Base-by-base conservation (phyloP, 2,888 invertebrate species). In the Sipha maydis region DNA sequence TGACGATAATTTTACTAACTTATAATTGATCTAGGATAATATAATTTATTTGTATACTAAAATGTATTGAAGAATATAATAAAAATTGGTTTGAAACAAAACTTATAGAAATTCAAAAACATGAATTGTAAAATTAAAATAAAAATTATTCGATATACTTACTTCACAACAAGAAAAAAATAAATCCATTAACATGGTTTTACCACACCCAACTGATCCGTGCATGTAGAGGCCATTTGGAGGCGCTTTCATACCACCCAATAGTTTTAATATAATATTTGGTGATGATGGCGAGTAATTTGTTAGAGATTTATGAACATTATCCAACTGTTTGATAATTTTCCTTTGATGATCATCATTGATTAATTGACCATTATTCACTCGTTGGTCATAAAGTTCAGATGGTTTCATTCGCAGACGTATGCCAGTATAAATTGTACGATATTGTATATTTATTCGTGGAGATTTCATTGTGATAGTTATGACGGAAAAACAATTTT, bases 151-250 rank as follows among this genome's bases (percentile, higher is more conserved):
- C 38, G 9, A 11, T n/a, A 17, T 17, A 82, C 69, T 88, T 91
- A 94, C 93, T 90, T 93, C 92, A 92, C 95, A 95, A 91, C 95
- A 94, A 91, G 97, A 95, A 93, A 96, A 97, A 93, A 99, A 99
- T 91, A 99, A 93, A 93, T 99, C 99, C 99, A 99, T 99, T 89
- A 99, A 93, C 96, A 99, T 99, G 11, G 99, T 99, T 93, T 99
- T 99, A 77, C 99, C 99, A 90, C 97, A 97, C 78, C 98, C 97
- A 90, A 97, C 97, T 91, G 97, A 95, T 89, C 98, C 98, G 92
- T 96, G 95, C 89, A 98, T 94, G 91, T 98, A 98, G 21, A 98
- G 92, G 9, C 98, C 98, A 92, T 95, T 95, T 0, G 96, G 96
- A 61, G 89, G 89, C 8, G 71, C 67, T 80, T 91, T 91, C 54